A percentile compares a stretch with the other conserved stretches of the same genome.
Conservation (phyloP, 2,113 vertebrate species). For the Mormyrus lacerda region DNA sequence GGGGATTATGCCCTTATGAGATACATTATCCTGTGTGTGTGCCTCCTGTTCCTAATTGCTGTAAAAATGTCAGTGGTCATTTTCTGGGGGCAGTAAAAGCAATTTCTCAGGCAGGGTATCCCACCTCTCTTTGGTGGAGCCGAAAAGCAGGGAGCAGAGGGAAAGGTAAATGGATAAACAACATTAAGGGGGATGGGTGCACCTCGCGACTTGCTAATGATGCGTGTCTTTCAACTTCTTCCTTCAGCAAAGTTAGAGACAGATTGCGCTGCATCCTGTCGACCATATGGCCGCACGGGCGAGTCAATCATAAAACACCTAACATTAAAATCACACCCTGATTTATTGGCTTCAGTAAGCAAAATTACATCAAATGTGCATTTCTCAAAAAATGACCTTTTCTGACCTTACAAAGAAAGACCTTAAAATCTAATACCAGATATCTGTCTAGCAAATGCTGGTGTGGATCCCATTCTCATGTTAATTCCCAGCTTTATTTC, state of each 20-base stretch:
- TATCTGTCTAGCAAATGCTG: background rate
- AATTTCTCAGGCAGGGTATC: background rate
- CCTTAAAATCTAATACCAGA: background rate
- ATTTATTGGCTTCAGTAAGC: background rate
- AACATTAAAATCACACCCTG: background rate
- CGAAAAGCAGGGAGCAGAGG: background rate
- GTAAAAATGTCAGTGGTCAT: background rate
- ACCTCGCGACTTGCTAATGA: constrained; percentile 40
- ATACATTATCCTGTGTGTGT: background rate
- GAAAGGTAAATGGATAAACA: constrained; percentile 14
- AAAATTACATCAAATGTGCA: background rate
- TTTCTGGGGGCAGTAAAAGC: background rate
- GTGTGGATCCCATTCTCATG: background rate
- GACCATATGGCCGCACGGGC: constrained; percentile 36
- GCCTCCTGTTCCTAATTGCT: constrained; percentile 1
- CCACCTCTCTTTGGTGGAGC: background rate
- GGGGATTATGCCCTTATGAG: background rate
- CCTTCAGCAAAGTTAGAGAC: constrained; percentile 38
- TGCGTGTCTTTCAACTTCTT: constrained; percentile 47
- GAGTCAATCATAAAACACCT: background rate
- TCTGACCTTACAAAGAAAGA: too few relatives aligned
- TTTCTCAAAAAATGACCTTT: background rate
- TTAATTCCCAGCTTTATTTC: background rate
- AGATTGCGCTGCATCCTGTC: constrained; percentile 44
- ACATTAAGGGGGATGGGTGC: constrained; percentile 33